These are phyloP conservation scores for Chiloscyllium punctatum DNA, from an alignment of 2,797 vertebrate species.

Conservation along the genomic window DNA sequence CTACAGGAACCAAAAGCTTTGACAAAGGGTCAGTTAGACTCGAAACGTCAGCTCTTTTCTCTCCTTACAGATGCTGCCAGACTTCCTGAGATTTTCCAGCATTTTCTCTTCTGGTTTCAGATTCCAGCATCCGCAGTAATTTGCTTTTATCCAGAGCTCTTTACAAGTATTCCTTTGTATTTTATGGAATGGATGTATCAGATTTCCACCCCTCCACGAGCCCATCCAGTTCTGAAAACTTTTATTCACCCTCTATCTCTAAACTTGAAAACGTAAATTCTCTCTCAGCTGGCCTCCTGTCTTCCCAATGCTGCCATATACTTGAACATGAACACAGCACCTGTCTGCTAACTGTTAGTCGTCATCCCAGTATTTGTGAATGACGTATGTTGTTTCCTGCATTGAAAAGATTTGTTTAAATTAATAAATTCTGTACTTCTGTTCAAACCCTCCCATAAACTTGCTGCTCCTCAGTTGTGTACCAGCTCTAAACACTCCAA, in stretches of 20 bases:
- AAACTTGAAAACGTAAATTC: neutral
- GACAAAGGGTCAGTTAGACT: too few species aligned
- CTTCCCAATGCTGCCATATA: neutral
- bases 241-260: neutral
- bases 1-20: neutral
- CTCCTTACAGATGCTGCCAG: too few species aligned
- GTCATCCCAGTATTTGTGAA: neutral
- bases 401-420: neutral
- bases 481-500: neutral
- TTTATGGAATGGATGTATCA: neutral
- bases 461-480: neutral
- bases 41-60: too few species aligned
- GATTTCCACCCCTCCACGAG: neutral
- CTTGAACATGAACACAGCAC: neutral
- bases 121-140: too few species aligned
- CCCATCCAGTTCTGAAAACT: neutral
- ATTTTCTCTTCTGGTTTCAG: too few species aligned
- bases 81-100: too few species aligned
- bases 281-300: neutral
- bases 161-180: neutral
- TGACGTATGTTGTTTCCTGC: neutral
- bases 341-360: neutral
- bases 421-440: neutral
- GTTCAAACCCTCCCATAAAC: neutral
- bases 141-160: neutral